Evolutionary conservation across 1,140 invertebrate species (phyloP).

Genomic region (Apis florea): DNA sequence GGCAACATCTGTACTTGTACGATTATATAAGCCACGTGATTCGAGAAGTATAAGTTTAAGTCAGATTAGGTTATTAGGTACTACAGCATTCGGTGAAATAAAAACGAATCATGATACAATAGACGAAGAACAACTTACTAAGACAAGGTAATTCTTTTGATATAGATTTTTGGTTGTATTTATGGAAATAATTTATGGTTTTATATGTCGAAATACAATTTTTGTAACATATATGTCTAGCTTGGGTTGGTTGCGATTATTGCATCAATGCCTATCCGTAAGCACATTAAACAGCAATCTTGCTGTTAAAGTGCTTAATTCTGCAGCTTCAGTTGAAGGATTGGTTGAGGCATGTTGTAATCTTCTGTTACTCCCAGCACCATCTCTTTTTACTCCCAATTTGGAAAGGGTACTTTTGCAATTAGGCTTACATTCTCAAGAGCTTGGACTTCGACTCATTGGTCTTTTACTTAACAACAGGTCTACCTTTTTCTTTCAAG

Average conservation of each 20-base stretch:
- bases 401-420: conserved; percentile 84
- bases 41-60: conserved; percentile 93
- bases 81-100: conserved; percentile 86
- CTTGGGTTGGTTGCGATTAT: conserved; percentile 85
- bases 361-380: conserved; percentile 86
- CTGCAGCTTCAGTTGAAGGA: conserved; percentile 84
- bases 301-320: conserved; percentile 80
- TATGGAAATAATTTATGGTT: background rate
- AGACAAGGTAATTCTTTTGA: conserved; percentile 73
- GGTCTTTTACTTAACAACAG: conserved; percentile 82
- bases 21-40: conserved; percentile 91
- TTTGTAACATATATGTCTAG: conserved; percentile 70
- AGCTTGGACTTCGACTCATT: conserved; percentile 83
- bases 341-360: conserved; percentile 88
- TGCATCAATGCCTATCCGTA: conserved; percentile 85
- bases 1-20: conserved; percentile 83
- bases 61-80: conserved; percentile 92
- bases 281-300: conserved; percentile 78
- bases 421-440: conserved; percentile 82
- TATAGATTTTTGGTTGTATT: conserved; percentile 1
- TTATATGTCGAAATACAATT: conserved; percentile 42
- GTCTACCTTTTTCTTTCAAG: conserved; percentile 74
- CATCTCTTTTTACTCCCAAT: conserved; percentile 83
- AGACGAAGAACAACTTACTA: conserved; percentile 78
- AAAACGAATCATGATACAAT: conserved; percentile 76